Evolutionary conservation across 2,797 vertebrate genomes (phyloP).

Genomic region (Thripadectes ignobilis): DNA sequence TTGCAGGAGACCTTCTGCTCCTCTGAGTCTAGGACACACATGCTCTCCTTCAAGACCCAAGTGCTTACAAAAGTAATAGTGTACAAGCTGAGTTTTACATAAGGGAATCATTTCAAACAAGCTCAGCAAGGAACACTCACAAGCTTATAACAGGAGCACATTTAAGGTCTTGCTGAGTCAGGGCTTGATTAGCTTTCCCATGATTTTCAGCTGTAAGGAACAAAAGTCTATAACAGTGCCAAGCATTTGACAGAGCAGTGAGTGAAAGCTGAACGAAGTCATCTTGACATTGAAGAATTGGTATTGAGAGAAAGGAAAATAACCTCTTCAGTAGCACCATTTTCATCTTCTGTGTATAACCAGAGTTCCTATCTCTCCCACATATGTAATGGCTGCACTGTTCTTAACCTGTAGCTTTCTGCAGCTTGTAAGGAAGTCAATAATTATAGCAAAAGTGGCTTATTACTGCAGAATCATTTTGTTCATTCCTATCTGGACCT

Average conservation of each 20-base stretch:
- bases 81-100: not conserved
- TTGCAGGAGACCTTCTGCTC: not conserved
- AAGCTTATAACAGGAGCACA: not conserved
- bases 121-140: not conserved
- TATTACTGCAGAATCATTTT: constrained; percentile 7
- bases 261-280: not conserved
- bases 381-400: not conserved
- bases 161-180: not conserved
- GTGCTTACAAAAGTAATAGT: not conserved
- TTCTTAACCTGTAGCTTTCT: constrained; percentile 18
- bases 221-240: not conserved
- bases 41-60: not conserved
- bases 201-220: not conserved
- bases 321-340: not conserved
- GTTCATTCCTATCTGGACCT: not conserved
- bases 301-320: not conserved
- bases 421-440: constrained; percentile 5
- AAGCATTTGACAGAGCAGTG: not conserved
- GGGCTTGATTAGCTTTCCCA: not conserved
- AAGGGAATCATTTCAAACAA: not conserved
- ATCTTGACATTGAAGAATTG: not conserved
- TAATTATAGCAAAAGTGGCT: not conserved
- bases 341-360: not conserved
- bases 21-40: not conserved
- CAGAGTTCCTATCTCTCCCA: not conserved